Base-by-base conservation (phyloP, 2,888 invertebrate species). In the Sarcophaga subvicina region DNA sequence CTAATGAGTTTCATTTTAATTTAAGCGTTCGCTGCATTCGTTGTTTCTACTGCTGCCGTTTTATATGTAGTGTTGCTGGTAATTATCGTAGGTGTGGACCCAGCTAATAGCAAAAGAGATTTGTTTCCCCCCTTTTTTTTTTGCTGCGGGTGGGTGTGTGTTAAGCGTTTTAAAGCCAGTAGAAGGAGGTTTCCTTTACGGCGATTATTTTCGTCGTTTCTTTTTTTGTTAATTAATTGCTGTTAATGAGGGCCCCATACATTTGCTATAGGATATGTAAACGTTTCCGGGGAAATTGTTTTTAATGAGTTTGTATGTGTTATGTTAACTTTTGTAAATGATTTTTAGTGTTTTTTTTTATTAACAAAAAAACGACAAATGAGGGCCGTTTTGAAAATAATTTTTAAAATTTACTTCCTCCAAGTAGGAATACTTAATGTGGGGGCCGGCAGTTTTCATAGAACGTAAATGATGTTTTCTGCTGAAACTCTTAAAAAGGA, bases 1-100 rank as follows among this genome's bases (percentile, higher is more conserved):
- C 75, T 83, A 83, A 83, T 83, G 83, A 83, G 83, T 83, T 83
- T 83, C 73, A 67, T 69, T 83, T 83, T 78, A 22, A 79, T 79
- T 77, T 78, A 72, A 78, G 60, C 49, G 63, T 37, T 37, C 8
- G 37, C 37, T 8, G 37, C 37, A 37, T 37, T 37, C 37, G 37
- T 37, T 37, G 37, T 37, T 37, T 37, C 8, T 37, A 45, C 25
- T 62, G 77, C 37, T 20, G 60, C 59, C 22, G 64, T 63, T 63
- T 76, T 63, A 25, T 63, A 10, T 37, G 45, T 70, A 70, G 17
- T 59, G 76, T 59, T 37, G 76, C 37, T 37, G 37, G 37, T 37
- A 37, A 37, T 54, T 63, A 69, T 20, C 69, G 79, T 14, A 83
- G 73, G 75, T 75, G 83, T 83, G 83, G 59, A 79, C 17, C 73